A percentile compares a stretch with the other conserved stretches of the same genome.
Evolutionary conservation across 2,113 vertebrate species (phyloP).

Genomic region (Tetrax tetrax): DNA sequence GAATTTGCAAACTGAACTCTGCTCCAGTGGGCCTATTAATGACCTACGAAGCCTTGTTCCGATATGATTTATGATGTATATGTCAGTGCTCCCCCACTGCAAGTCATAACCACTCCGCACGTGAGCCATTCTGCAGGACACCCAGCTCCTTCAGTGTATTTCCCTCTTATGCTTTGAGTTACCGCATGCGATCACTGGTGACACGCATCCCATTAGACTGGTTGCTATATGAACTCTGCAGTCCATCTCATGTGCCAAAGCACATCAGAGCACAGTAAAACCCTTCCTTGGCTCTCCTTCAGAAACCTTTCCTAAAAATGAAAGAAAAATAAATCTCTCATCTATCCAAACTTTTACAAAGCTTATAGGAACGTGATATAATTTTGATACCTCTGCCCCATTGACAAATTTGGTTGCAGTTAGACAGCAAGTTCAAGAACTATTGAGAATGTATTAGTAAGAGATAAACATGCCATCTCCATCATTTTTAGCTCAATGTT

Average conservation of each 20-base stretch:
- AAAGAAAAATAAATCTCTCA: not conserved
- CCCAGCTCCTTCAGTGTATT: not conserved
- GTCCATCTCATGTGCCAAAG: not conserved
- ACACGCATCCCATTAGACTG: not conserved
- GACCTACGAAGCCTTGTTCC: not conserved
- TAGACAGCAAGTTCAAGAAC: not conserved
- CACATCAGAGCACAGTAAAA: not conserved
- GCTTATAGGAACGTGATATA: not conserved
- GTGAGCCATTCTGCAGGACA: not conserved
- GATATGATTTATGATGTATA: not conserved
- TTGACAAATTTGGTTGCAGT: not conserved
- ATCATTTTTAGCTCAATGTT: not conserved
- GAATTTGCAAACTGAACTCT: not conserved
- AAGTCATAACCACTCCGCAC: not conserved
- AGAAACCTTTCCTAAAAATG: not conserved
- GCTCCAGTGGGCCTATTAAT: not conserved
- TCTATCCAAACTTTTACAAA: not conserved
- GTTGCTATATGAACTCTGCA: not conserved
- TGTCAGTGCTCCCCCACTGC: rapidly evolving
- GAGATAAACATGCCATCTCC: not conserved
- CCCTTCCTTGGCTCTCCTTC: not conserved
- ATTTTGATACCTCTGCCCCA: not conserved
- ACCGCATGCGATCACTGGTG: rapidly evolving
- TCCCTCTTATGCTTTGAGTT: not conserved
- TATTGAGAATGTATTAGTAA: not conserved